Base-by-base conservation (phyloP, 2,888 invertebrate genomes). In the Campoletis raptor region DNA sequence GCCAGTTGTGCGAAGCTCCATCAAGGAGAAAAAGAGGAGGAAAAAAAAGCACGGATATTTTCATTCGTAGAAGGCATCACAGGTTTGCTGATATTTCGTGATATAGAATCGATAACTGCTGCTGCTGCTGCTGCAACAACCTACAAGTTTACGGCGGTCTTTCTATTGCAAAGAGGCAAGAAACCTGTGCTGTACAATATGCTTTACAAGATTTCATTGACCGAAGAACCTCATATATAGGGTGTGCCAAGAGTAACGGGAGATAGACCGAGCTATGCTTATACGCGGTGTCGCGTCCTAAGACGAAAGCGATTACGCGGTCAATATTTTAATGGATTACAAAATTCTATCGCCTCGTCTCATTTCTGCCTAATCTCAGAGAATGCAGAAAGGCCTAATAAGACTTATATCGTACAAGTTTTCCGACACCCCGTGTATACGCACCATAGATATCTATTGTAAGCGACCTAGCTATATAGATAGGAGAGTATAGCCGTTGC, bases 51-150 rank as follows among this genome's bases (percentile, higher is more conserved):
- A 69, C 42, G 52, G 69, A 40, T 67, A 73, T 61, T 54, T 66
- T 61, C 66, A 42, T 74, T 70, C 76, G 45, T 80, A 7, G 8
- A n/a, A 42, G n/a, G 42, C n/a, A n/a, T n/a, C 42, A 52, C 52
- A n/a, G 45, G 37, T 72, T 83, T 61, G 66, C 61, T 76, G 76
- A 83, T 85, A 85, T 82, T 83, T 80, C 52, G 57, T 61, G 70
- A 54, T 54, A 30, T 48, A 69, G 67, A 69, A 40, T 70, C 79
- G 82, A 76, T 57, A 70, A 74, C n/a, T n/a, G n/a, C n/a, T n/a
- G n/a, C n/a, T n/a, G n/a, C n/a, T n/a, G n/a, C n/a, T n/a, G n/a
- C 74, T 79, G 74, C 24, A 79, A 79, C 78, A 67, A 78, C 21
- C 61, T 10, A 52, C 54, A 69, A 61, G 61, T 73, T 57, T 72